These are phyloP conservation scores for Tetrax tetrax DNA, from an alignment of 2,113 vertebrate species.

Conservation along the genomic window DNA sequence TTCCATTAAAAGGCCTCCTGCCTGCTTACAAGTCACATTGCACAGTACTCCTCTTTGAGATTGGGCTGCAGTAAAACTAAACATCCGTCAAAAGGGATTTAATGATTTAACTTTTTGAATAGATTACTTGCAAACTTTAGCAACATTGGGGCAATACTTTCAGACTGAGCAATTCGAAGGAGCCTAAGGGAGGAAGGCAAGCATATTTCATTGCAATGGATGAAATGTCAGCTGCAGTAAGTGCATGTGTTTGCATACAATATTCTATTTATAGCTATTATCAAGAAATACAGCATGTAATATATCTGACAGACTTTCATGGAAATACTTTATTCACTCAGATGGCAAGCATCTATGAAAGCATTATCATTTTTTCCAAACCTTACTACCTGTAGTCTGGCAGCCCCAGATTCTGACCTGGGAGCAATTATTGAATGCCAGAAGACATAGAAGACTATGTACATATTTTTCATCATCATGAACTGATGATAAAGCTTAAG, in stretches of 20 bases:
- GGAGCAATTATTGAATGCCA: background rate
- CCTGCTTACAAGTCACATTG: background rate
- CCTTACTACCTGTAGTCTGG: background rate
- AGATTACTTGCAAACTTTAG: background rate
- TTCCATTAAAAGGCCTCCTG: background rate
- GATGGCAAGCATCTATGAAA: background rate
- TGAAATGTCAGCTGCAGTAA: background rate
- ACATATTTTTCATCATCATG: fast-evolving
- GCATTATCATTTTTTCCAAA: background rate
- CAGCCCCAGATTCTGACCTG: background rate
- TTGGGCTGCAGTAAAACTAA: background rate
- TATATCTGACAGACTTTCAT: background rate
- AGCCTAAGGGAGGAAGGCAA: background rate
- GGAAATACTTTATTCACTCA: background rate
- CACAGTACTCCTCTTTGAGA: background rate
- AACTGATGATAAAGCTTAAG: background rate
- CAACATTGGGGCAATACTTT: background rate
- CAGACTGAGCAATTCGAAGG: background rate
- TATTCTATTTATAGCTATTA: background rate
- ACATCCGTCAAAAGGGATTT: background rate
- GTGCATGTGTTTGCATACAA: background rate
- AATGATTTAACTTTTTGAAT: background rate
- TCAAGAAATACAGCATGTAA: background rate
- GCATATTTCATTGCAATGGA: background rate
- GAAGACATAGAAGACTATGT: background rate